Evolutionary conservation across 2,888 invertebrate species (phyloP).

Genomic region (Xylota segnis): DNA sequence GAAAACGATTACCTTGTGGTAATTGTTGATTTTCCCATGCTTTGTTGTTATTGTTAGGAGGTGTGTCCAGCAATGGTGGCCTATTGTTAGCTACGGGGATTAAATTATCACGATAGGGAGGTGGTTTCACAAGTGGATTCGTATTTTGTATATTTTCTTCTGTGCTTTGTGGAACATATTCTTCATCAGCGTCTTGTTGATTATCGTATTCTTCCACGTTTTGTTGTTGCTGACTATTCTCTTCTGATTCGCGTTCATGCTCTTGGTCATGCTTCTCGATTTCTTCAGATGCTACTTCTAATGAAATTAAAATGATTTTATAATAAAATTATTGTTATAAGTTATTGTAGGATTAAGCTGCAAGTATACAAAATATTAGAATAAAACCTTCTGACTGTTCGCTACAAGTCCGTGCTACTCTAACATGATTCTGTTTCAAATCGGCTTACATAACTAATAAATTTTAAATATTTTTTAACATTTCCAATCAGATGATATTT

Average conservation of each 20-base stretch:
- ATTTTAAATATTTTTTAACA: too few relatives aligned
- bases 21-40: constrained; percentile 49
- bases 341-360: neutral
- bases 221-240: constrained; percentile 19
- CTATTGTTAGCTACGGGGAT: constrained; percentile 66
- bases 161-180: constrained; percentile 15
- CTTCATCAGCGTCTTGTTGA: constrained; percentile 34
- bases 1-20: constrained; percentile 51
- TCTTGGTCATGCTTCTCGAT: constrained; percentile 6
- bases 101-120: constrained; percentile 63
- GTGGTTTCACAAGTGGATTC: constrained; percentile 6
- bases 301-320: constrained; percentile 58
- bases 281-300: constrained; percentile 68
- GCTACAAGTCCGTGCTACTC: too few relatives aligned
- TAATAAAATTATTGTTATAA: neutral
- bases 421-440: too few relatives aligned
- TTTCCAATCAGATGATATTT: too few relatives aligned
- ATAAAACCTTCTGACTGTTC: neutral
- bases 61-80: constrained; percentile 67
- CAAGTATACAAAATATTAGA: neutral
- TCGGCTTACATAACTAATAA: too few relatives aligned
- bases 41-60: constrained; percentile 36
- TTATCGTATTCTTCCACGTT: constrained; percentile 52
- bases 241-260: constrained; percentile 12
- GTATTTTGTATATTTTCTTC: neutral